Percentiles rank a stretch among this genome's conserved stretches.
phyloP scores from a whole-genome alignment of 2,888 invertebrate genomes.

The Drosophila atripex region DNA sequence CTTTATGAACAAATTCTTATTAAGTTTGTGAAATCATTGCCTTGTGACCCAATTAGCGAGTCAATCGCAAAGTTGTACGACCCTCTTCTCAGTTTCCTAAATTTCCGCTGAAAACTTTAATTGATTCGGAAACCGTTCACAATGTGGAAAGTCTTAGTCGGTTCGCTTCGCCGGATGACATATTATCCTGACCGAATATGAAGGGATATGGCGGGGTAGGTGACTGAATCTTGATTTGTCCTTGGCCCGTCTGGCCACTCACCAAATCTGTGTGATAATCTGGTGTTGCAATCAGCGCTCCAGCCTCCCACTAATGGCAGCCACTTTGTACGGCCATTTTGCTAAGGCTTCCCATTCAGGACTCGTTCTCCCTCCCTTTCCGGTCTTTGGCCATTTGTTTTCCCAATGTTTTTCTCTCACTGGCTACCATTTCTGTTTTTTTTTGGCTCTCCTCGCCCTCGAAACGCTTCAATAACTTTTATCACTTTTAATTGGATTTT shows the following conservation, averaged over 20 bases:
- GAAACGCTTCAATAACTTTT: conserved; percentile 74
- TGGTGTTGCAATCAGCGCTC: conserved; percentile 54
- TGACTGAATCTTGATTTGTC: conserved; percentile 35
- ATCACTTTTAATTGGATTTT: conserved; percentile 80
- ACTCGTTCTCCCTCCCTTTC: conserved; percentile 6
- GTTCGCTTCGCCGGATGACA: conserved; percentile 28
- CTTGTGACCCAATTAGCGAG: conserved; percentile 8
- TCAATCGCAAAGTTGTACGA: conserved; percentile 6
- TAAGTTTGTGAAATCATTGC: neutral
- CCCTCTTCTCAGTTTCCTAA: conserved; percentile 22
- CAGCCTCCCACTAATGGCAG: conserved; percentile 62
- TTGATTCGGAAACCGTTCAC: conserved; percentile 39
- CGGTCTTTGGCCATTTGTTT: conserved; percentile 60
- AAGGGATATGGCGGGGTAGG: neutral
- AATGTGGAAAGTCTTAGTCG: conserved; percentile 15
- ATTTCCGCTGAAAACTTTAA: conserved; percentile 22
- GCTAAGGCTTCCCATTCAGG: conserved; percentile 33
- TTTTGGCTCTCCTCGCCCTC: conserved; percentile 4
- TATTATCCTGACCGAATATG: conserved; percentile 13
- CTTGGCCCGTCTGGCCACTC: conserved; percentile 37
- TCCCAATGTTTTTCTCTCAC: conserved; percentile 26
- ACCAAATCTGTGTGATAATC: conserved; percentile 50
- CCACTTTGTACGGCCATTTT: conserved; percentile 64
- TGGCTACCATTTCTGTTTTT: conserved; percentile 16
- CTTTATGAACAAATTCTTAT: neutral